phyloP scores from a whole-genome alignment of 2,888 invertebrate genomes.

The Psococerastis gibbosa region DNA sequence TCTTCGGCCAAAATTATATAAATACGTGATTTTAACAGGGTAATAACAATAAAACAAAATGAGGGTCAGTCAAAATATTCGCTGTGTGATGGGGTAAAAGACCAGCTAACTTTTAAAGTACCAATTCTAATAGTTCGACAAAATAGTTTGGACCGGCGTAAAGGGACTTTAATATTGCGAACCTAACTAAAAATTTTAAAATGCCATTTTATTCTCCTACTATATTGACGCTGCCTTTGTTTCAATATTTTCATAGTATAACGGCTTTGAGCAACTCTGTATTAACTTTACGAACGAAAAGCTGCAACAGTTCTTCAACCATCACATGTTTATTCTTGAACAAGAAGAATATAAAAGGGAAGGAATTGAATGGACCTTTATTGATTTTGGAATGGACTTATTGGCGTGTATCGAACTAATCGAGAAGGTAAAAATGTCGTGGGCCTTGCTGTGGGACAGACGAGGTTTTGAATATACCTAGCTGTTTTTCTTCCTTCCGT shows the following conservation, averaged over 20 bases:
- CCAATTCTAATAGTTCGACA: too few species aligned
- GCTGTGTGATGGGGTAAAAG: too few species aligned
- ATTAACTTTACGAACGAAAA: constrained; percentile 99
- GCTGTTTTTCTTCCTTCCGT: too few species aligned
- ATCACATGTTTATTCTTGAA: constrained; percentile 98
- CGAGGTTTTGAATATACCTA: not conserved
- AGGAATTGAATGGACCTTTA: constrained; percentile 95
- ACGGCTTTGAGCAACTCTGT: constrained; percentile 98
- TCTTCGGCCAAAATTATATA: not conserved
- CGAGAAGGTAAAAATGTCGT: constrained; percentile 54
- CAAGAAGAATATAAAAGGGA: constrained; percentile 97
- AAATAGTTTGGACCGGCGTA: too few species aligned
- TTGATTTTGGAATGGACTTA: constrained; percentile 99
- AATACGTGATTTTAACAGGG: too few species aligned
- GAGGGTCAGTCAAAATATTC: too few species aligned
- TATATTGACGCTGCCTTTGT: too few species aligned
- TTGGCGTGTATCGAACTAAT: constrained; percentile 96
- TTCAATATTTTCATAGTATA: constrained; percentile 45
- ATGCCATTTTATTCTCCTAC: too few species aligned
- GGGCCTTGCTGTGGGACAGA: not conserved
- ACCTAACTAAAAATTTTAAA: too few species aligned
- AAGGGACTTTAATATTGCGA: too few species aligned
- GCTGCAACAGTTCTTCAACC: constrained; percentile 99
- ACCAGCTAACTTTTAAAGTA: too few species aligned
- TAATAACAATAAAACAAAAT: too few species aligned